A percentile compares a stretch with the other conserved stretches of the same genome.
Evolutionary conservation across 2,888 invertebrate genomes (phyloP).

Genomic region (Acanthosepion lycidas): DNA sequence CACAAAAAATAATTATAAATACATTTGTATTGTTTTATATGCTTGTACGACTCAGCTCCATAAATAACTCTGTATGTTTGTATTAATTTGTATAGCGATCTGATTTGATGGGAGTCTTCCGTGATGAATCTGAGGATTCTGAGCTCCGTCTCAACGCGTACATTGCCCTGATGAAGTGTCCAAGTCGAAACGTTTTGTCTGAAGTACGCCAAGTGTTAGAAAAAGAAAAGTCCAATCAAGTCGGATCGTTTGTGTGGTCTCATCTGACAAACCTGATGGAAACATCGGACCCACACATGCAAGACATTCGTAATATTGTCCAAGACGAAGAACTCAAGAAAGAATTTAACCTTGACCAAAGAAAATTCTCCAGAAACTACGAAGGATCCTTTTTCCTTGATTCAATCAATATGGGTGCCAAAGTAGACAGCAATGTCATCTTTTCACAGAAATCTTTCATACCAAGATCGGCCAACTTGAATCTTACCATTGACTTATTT

Average conservation of each 20-base stretch:
- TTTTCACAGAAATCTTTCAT: slow-evolving; percentile 73
- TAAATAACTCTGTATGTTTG: too few relatives aligned
- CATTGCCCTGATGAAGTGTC: slow-evolving; percentile 91
- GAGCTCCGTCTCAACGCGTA: slow-evolving; percentile 92
- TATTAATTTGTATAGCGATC: slow-evolving; percentile 58
- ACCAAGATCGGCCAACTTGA: slow-evolving; percentile 72
- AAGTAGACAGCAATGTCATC: slow-evolving; percentile 73
- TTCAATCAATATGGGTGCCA: slow-evolving; percentile 81
- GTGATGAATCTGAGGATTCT: slow-evolving; percentile 83
- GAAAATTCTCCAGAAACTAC: slow-evolving; percentile 93
- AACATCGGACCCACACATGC: slow-evolving; percentile 87
- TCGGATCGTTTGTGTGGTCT: slow-evolving; percentile 96
- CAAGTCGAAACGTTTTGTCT: slow-evolving; percentile 84
- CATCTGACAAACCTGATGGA: slow-evolving; percentile 90
- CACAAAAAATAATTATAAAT: too few relatives aligned
- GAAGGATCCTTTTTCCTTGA: slow-evolving; percentile 87
- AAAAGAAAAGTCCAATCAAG: slow-evolving; percentile 79
- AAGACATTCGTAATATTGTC: slow-evolving; percentile 88
- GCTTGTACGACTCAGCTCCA: too few relatives aligned
- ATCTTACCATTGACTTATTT: slow-evolving; percentile 74
- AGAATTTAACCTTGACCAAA: slow-evolving; percentile 88
- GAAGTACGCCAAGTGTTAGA: slow-evolving; percentile 79
- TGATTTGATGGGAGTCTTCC: slow-evolving; percentile 79
- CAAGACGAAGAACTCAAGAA: slow-evolving; percentile 85
- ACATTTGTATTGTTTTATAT: too few relatives aligned